Evolutionary conservation across 2,888 invertebrate genomes (phyloP), one percentile per base, ranked within the genome.

Genomic region (Andrena praecox): DNA sequence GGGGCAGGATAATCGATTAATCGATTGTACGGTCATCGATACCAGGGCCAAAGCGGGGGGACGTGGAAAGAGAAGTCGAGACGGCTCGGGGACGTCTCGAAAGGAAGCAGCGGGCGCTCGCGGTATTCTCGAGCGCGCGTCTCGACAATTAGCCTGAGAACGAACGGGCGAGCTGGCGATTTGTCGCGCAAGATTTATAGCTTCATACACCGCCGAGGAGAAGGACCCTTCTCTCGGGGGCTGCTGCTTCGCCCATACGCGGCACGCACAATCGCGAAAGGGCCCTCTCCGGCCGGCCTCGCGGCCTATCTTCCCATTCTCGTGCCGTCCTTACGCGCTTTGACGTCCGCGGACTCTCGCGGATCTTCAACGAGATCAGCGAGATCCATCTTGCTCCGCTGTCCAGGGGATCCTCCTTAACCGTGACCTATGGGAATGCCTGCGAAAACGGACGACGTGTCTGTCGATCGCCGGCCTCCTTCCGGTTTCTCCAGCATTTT

Each of bases 61-160:
- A 66, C 50, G 54, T 42, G 56, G 74, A 56, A 31, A 72, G 67
- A 80, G 79, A 54, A 59, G 75, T 56, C 35, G 73, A 42, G 64
- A 77, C 77, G 70, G 59, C 52, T 29, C 27, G 8, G 48, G 33
- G n/a, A 73, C 64, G 64, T 70, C 63, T 42, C 33, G 68, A 67
- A 52, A 62, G 70, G 80, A 70, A 31, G 78, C 74, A 59, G 62
- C 63, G 42, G 54, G 20, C 54, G 54, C 7, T 42, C 77, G 69
- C 79, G 85, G 90, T 89, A 91, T 89, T 89, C 90, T 89, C 89
- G 87, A 88, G 85, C 85, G 82, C 87, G 84, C 88, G 87, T 91
- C 89, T 87, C 86, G 91, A 92, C 91, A 92, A 92, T 92, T 92
- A 92, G 91, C 90, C 87, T 89, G 90, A 87, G 91, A 91, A 91